Evolutionary conservation across 2,888 invertebrate species (phyloP).

Genomic region (Lithophane ornitopus): DNA sequence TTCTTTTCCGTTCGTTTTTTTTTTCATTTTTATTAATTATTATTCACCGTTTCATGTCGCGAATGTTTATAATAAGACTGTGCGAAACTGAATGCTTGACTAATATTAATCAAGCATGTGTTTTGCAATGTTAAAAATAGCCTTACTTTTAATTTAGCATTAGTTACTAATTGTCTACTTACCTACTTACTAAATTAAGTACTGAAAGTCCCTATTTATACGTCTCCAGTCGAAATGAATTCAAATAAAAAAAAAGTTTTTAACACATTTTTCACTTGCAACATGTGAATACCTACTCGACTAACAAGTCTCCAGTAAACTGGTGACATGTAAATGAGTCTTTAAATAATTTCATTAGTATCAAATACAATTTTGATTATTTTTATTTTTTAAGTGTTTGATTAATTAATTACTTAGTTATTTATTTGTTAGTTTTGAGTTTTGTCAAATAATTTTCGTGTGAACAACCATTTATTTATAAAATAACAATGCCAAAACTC

Average conservation of each 20-base stretch:
- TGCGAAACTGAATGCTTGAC: not conserved
- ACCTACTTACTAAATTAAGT: not conserved
- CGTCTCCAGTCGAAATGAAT: not conserved
- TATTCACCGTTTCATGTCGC: not conserved
- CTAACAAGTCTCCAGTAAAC: not conserved
- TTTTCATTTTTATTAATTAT: not conserved
- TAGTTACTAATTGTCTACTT: slow-evolving; percentile 12
- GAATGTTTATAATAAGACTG: not conserved
- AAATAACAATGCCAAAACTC: not conserved
- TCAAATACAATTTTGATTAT: not conserved
- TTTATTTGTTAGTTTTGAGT: not conserved
- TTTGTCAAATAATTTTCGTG: not conserved
- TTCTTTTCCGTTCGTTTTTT: no score
- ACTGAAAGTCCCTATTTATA: slow-evolving; percentile 10
- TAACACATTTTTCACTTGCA: not conserved
- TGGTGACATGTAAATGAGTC: slow-evolving; percentile 8
- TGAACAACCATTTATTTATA: not conserved
- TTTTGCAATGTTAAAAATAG: not conserved
- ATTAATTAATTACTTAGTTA: not conserved
- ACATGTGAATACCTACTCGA: not conserved
- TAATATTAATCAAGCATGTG: no score
- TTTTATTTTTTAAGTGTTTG: not conserved
- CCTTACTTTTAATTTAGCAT: not conserved
- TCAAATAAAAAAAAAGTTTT: not conserved
- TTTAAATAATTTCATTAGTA: not conserved